Evolutionary conservation across 1,140 invertebrate genomes (phyloP), one percentile per base, ranked within the genome.

Genomic region (Zaprionus gabonicus): DNA sequence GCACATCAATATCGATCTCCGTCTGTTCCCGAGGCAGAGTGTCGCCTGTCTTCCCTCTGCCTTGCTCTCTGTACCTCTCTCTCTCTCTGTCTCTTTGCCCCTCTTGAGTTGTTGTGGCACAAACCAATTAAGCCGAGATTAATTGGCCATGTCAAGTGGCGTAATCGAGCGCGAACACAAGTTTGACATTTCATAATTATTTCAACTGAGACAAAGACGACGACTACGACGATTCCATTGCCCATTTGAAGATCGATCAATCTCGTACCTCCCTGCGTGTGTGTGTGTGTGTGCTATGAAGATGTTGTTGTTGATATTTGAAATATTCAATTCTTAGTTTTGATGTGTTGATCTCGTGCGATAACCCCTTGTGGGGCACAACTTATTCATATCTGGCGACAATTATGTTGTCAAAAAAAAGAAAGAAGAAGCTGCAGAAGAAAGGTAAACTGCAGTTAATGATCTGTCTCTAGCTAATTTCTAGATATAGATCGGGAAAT

Each of bases 111-210:
- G 78, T 88, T 90, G 85, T 90, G 85, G 85, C 85, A 90, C 76
- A 90, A 90, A 90, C 86, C 85, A 90, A 90, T 90, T 90, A 90
- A 90, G 85, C 81, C 81, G 82, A 90, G 85, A 90, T 90, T 90
- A 90, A 90, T 90, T 90, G 85, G 85, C 85, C 85, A 90, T 90
- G 85, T 90, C 85, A 90, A 90, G 86, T 90, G 85, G 85, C 82
- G 85, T 90, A 90, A 90, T 90, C 85, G 85, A 90, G 85, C 85
- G 85, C 85, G 85, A 90, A 90, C 85, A 90, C 85, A 85, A 88
- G 85, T 90, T 90, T 90, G 85, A 90, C 85, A 90, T 90, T 90
- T 90, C 85, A 90, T 90, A 90, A 90, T 90, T 90, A 90, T 90
- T 82, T 82, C 85, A 90, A 76, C 85, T 83, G 84, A 38, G 58